Evolutionary conservation across 2,113 vertebrate species (phyloP).

Genomic region (Isichthys henryi): DNA sequence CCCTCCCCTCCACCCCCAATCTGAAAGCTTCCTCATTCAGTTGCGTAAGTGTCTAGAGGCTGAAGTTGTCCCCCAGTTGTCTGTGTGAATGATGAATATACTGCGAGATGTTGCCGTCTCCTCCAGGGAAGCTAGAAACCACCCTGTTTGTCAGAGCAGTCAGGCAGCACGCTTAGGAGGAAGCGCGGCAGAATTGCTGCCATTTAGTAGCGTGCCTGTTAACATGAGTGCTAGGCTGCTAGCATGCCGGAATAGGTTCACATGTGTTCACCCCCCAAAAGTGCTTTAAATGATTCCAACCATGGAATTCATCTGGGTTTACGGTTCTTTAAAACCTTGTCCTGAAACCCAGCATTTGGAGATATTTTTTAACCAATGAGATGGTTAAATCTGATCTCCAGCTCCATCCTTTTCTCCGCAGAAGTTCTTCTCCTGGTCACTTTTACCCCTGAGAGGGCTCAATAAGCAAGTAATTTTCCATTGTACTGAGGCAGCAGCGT

Average conservation of each 20-base stretch:
- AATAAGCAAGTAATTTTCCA: neutral
- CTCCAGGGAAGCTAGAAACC: neutral
- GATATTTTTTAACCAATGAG: neutral
- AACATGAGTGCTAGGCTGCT: neutral
- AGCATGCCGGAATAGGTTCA: neutral
- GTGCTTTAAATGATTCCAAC: neutral
- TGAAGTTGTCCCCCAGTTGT: neutral
- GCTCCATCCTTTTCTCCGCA: neutral
- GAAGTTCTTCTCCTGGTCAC: neutral
- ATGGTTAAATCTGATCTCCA: neutral
- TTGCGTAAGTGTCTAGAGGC: conserved; percentile 7
- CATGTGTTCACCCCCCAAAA: neutral
- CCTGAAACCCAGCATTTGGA: neutral
- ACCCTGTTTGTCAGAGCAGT: neutral
- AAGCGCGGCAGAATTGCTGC: neutral
- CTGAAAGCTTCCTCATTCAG: conserved; percentile 11
- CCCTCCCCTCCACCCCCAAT: neutral
- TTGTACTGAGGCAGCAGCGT: conserved; percentile 7
- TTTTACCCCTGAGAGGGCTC: neutral
- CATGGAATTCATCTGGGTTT: neutral
- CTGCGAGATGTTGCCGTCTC: neutral
- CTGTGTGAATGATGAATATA: conserved; percentile 7
- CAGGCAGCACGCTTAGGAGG: neutral
- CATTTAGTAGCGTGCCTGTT: neutral
- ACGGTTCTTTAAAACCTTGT: neutral